A percentile compares a stretch with the other conserved stretches of the same genome.
These are phyloP conservation scores for Loxodonta africana DNA, from an alignment of 2,113 vertebrate genomes.

Conservation along the genomic window DNA sequence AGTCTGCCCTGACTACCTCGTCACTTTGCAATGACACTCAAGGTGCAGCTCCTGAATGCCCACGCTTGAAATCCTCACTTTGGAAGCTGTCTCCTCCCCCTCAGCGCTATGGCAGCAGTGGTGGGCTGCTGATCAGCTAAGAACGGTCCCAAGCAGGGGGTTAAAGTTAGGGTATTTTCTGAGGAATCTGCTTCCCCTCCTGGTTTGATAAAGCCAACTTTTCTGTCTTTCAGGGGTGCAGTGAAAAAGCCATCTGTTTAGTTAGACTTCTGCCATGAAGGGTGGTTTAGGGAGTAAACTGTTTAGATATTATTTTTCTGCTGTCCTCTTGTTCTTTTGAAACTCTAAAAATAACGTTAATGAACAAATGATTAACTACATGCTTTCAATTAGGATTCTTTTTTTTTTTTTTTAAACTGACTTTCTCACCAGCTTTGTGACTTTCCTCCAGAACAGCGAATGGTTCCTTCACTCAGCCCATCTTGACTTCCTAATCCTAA, in stretches of 20 bases:
- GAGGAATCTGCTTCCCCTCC: conserved; percentile 64
- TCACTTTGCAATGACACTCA: neutral
- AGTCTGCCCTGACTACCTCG: conserved; percentile 46
- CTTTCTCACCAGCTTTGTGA: conserved; percentile 66
- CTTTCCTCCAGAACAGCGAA: conserved; percentile 53
- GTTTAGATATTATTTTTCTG: conserved; percentile 21
- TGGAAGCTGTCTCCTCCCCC: neutral
- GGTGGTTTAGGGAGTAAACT: neutral
- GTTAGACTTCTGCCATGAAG: conserved; percentile 56
- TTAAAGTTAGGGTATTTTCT: conserved; percentile 62
- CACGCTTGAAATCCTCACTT: neutral
- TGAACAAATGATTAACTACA: conserved; percentile 46
- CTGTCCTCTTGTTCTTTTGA: conserved; percentile 9
- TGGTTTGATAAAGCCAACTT: conserved; percentile 69
- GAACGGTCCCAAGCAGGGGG: conserved; percentile 64
- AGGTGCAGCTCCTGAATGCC: conserved; percentile 40
- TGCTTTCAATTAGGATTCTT: conserved; percentile 56
- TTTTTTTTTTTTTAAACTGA: conserved; percentile 27
- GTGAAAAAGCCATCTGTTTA: conserved; percentile 80
- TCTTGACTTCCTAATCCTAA: conserved; percentile 67
- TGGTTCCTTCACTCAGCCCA: neutral
- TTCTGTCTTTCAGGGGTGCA: conserved; percentile 59
- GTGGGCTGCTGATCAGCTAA: conserved; percentile 43
- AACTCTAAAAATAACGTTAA: conserved; percentile 39
- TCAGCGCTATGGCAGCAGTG: neutral